Conservation (phyloP, 2,888 invertebrate species). For the Sabatieria punctata region DNA sequence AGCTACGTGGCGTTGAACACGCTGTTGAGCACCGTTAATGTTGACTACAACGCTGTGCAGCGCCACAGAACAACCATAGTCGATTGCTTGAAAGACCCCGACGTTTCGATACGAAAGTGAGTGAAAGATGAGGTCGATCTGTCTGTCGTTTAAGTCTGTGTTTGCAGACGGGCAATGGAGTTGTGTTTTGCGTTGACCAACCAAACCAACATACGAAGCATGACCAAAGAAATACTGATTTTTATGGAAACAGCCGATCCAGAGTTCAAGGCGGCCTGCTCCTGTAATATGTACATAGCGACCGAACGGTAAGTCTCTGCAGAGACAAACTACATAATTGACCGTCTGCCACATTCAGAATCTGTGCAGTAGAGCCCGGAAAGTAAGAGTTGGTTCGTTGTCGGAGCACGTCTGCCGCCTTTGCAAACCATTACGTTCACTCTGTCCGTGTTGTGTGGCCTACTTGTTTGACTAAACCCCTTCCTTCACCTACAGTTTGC, state of each 20-base stretch:
- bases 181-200: constrained; percentile 93
- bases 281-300: constrained; percentile 82
- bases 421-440: no score
- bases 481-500: no score
- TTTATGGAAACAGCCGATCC: constrained; percentile 90
- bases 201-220: constrained; percentile 81
- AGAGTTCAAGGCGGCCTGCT: constrained; percentile 93
- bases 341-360: no score
- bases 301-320: constrained; percentile 58
- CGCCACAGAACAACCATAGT: constrained; percentile 91
- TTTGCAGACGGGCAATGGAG: constrained; percentile 73
- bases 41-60: constrained; percentile 90
- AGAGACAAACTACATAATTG: no score
- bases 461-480: no score
- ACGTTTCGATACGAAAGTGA: constrained; percentile 67
- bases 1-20: constrained; percentile 91
- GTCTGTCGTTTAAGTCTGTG: neutral
- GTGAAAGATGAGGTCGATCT: neutral
- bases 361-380: no score
- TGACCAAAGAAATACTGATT: constrained; percentile 86
- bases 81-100: constrained; percentile 64
- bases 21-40: constrained; percentile 76
- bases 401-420: no score
- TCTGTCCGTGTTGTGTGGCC: no score
- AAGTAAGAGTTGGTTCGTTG: no score